Conservation (phyloP, 2,797 vertebrate genomes). For the Neomorphus geoffroyi region DNA sequence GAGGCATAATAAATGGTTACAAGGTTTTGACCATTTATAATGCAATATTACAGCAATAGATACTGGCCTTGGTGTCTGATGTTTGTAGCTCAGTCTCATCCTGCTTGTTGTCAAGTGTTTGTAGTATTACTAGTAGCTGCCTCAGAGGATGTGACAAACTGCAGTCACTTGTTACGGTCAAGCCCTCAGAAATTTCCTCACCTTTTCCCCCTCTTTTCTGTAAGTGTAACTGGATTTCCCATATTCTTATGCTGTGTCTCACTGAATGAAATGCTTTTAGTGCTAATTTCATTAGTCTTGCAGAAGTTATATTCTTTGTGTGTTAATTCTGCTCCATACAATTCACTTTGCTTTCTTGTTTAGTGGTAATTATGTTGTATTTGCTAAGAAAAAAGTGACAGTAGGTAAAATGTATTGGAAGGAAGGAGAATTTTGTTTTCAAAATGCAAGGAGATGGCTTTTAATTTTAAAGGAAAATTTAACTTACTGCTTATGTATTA, state of each 20-base stretch:
- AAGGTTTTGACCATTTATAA: slow-evolving; percentile 86
- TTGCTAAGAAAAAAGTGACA: neutral
- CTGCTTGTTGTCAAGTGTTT: neutral
- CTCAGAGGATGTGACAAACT: neutral
- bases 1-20: slow-evolving; percentile 91
- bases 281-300: neutral
- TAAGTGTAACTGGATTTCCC: neutral
- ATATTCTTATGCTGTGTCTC: neutral
- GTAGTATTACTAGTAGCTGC: neutral
- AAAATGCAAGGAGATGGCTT: neutral
- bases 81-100: slow-evolving; percentile 21
- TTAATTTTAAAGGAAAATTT: neutral
- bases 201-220: neutral
- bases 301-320: neutral
- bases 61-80: slow-evolving; percentile 10
- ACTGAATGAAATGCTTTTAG: neutral
- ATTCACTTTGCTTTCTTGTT: neutral
- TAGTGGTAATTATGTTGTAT: neutral
- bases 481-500: neutral
- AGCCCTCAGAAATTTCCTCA: neutral
- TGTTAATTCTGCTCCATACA: neutral
- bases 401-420: neutral
- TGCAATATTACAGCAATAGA: slow-evolving; percentile 70
- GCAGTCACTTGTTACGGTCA: neutral
- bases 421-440: neutral